Evolutionary conservation across 2,113 vertebrate genomes (phyloP), one percentile per base, ranked within the genome.

Genomic region (Scomber colias): DNA sequence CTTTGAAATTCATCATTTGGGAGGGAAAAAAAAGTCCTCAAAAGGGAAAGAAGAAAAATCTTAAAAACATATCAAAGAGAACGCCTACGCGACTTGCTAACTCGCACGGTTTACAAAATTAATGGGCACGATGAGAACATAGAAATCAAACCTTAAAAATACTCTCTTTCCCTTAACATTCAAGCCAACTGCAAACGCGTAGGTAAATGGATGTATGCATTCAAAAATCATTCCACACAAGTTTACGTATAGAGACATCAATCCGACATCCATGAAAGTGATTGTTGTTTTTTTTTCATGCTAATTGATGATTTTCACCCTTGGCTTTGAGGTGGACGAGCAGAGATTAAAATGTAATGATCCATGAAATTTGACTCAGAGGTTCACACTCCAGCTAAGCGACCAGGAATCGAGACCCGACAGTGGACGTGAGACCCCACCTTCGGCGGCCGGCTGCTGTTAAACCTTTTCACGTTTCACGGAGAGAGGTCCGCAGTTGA

Each of bases 241-340:
- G 71, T 80, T 83, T 84, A 85, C 71, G 65, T 71, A 73, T 5
- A 79, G 70, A 87, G 66, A 86, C 66, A 55, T 77, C 79, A 49
- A 79, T 82, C 73, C 65, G 70, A 77, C 86, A 78, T 84, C 83
- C 82, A 77, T 83, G 81, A 90, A 86, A 78, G 88, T 72, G 64
- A 82, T 82, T 72, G 55, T 78, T 27, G 21, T 21, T 21, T 27
- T 27, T 78, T 85, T 59, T 57, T 80, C 89, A 87, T 89, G 89
- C 85, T 88, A 71, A 86, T 90, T 87, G 78, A 90, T 81, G 65
- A 88, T 81, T 87, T 40, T 89, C 75, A 88, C 73, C 81, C 84
- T 71, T 84, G 84, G 78, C 71, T 81, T 88, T 48, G 73, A 86
- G 40, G 44, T 70, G 73, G 72, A 87, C 69, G 44, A 82, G 81